A percentile compares a stretch with the other conserved stretches of the same genome.
Evolutionary conservation across 2,888 invertebrate species (phyloP).

Genomic region (Loripinus fragilis): DNA sequence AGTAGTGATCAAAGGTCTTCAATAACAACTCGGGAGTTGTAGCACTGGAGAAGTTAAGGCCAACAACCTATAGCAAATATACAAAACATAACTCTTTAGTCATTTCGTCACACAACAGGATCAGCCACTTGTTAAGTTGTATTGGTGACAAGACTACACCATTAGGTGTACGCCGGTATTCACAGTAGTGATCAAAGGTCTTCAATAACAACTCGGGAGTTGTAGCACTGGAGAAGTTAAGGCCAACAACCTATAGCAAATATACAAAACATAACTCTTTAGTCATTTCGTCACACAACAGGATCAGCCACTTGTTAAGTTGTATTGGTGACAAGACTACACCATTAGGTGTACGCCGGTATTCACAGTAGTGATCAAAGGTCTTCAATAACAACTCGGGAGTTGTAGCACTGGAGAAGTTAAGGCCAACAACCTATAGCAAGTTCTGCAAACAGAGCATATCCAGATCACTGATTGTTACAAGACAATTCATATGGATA

Average conservation of each 20-base stretch:
- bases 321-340: slow-evolving; percentile 96
- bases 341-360: slow-evolving; percentile 99
- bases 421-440: slow-evolving; percentile 94
- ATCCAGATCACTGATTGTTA: no score
- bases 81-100: no score
- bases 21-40: slow-evolving; percentile 98
- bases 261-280: no score
- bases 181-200: slow-evolving; percentile 99
- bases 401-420: slow-evolving; percentile 99
- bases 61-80: slow-evolving; percentile 91
- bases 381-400: slow-evolving; percentile 98
- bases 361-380: slow-evolving; percentile 99
- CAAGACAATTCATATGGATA: no score
- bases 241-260: slow-evolving; percentile 91
- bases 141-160: slow-evolving; percentile 98
- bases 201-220: slow-evolving; percentile 98
- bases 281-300: slow-evolving; percentile 99
- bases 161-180: slow-evolving; percentile 99
- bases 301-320: slow-evolving; percentile 98
- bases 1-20: slow-evolving; percentile 99
- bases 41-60: slow-evolving; percentile 99
- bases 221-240: slow-evolving; percentile 99
- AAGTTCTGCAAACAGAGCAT: no score
- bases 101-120: slow-evolving; percentile 99
- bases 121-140: slow-evolving; percentile 98